Percentiles rank a stretch among this genome's conserved stretches.
phyloP scores from a whole-genome alignment of 1,140 invertebrate genomes.

The Papilio dardanus region DNA sequence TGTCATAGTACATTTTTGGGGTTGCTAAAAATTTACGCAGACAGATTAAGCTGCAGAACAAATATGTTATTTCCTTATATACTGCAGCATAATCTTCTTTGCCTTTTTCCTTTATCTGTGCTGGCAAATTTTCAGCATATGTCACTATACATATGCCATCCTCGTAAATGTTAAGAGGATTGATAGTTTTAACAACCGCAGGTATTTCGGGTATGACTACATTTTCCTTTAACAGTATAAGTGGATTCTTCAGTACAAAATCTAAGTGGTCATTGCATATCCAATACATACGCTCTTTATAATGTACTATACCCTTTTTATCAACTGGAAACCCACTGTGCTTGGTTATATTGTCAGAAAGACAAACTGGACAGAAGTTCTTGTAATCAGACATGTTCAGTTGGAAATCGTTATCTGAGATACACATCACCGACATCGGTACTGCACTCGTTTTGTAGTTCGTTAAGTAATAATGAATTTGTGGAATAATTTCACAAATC shows the following conservation, averaged over 20 bases:
- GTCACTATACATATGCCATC: slow-evolving; percentile 84
- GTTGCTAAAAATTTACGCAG: slow-evolving; percentile 77
- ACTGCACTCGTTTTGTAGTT: slow-evolving; percentile 69
- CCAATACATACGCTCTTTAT: slow-evolving; percentile 82
- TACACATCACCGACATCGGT: slow-evolving; percentile 64
- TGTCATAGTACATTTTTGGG: slow-evolving; percentile 73
- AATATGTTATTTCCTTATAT: slow-evolving; percentile 77
- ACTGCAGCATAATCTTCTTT: slow-evolving; percentile 63
- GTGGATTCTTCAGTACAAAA: slow-evolving; percentile 72
- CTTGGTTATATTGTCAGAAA: slow-evolving; percentile 68
- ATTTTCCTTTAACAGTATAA: slow-evolving; percentile 61
- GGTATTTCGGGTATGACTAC: slow-evolving; percentile 80
- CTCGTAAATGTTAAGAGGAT: slow-evolving; percentile 70
- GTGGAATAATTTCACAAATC: slow-evolving; percentile 55
- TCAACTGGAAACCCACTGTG: slow-evolving; percentile 73
- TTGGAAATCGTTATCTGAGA: slow-evolving; percentile 81
- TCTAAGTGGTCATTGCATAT: slow-evolving; percentile 80
- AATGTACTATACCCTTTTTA: slow-evolving; percentile 82
- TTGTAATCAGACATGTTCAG: slow-evolving; percentile 77
- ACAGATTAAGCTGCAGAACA: slow-evolving; percentile 82
- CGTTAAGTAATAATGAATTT: slow-evolving; percentile 66
- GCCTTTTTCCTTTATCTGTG: slow-evolving; percentile 74
- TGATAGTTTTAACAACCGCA: slow-evolving; percentile 62
- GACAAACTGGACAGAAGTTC: slow-evolving; percentile 83
- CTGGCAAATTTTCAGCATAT: slow-evolving; percentile 80